Conservation (phyloP, 2,888 invertebrate species). For the Cephus rjabovi region DNA sequence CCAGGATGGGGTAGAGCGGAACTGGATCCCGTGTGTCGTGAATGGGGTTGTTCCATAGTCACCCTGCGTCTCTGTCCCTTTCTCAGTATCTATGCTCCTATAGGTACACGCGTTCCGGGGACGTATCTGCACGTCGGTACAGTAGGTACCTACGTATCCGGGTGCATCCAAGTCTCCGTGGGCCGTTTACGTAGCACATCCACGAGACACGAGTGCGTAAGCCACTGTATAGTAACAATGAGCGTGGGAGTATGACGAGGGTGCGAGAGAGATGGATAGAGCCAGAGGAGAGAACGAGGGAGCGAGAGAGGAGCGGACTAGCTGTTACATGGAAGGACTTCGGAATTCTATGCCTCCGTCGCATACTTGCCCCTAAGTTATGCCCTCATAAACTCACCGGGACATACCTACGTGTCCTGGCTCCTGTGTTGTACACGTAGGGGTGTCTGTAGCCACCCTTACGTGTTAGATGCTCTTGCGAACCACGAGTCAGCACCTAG, state of each 20-base stretch:
- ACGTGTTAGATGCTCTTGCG: background rate
- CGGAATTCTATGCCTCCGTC: conserved; percentile 41
- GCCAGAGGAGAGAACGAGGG: conserved; percentile 5
- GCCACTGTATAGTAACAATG: background rate
- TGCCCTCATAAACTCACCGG: conserved; percentile 54
- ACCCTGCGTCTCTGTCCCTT: background rate
- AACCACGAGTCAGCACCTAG: background rate
- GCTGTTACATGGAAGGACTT: conserved; percentile 18
- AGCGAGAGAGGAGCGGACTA: background rate
- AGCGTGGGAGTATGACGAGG: conserved; percentile 7
- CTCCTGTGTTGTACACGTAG: background rate
- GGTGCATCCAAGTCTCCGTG: background rate
- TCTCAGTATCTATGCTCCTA: background rate
- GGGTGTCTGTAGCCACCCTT: conserved; percentile 1
- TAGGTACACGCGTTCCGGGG: background rate
- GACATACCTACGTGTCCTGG: conserved; percentile 42
- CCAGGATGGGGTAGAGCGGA: conserved; percentile 21
- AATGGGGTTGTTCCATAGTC: conserved; percentile 27
- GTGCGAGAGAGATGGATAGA: conserved; percentile 6
- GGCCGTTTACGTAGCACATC: background rate
- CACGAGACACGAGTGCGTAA: background rate
- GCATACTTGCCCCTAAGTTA: conserved; percentile 57
- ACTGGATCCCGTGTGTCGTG: conserved; percentile 34
- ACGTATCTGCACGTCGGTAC: background rate
- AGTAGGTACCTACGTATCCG: background rate